These are phyloP conservation scores for Paramormyrops kingsleyae DNA, from an alignment of 2,113 vertebrate species.

Conservation along the genomic window DNA sequence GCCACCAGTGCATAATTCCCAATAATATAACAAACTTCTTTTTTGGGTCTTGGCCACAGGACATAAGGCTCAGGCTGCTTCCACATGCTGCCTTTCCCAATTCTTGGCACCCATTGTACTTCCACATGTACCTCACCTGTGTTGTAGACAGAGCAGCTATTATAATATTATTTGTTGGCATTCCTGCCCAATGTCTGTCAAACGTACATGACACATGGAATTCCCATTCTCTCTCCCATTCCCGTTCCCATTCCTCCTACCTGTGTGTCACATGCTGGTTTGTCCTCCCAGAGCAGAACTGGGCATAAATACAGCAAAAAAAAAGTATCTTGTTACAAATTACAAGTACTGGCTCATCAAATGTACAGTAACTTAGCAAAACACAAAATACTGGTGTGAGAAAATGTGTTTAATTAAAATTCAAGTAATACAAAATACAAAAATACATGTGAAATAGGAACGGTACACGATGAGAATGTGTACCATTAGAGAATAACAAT, in stretches of 20 bases:
- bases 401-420: no score
- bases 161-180: background rate
- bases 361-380: no score
- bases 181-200: background rate
- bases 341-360: no score
- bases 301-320: no score
- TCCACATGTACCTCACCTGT: background rate
- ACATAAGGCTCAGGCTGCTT: background rate
- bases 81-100: background rate
- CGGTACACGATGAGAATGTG: no score
- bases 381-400: no score
- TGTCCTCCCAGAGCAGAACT: background rate
- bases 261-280: background rate
- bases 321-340: no score
- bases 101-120: background rate
- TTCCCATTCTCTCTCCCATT: background rate
- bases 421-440: no score
- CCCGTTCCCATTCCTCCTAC: no score
- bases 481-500: no score
- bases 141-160: background rate
- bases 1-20: background rate
- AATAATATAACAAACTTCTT: background rate
- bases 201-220: background rate
- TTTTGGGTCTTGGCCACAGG: background rate
- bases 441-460: no score